Conservation (phyloP, 2,113 vertebrate genomes). For the Dicerorhinus sumatrensis region DNA sequence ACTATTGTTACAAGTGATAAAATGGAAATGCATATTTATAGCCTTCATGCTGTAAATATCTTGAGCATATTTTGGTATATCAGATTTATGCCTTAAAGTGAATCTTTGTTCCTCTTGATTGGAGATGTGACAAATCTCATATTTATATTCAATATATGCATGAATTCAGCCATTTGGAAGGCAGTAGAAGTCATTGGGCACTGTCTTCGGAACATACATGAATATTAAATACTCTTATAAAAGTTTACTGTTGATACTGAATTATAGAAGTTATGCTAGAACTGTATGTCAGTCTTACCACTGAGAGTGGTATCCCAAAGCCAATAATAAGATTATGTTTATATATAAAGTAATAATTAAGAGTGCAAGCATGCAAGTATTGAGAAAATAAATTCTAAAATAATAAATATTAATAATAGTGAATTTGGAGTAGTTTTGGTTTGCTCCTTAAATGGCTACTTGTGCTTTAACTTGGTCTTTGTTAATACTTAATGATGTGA, state of each 20-base stretch:
- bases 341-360: background rate
- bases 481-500: background rate
- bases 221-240: constrained; percentile 39
- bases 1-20: background rate
- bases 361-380: background rate
- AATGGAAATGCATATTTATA: constrained; percentile 36
- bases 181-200: background rate
- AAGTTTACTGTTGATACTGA: background rate
- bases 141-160: constrained; percentile 44
- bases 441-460: background rate
- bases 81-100: constrained; percentile 20
- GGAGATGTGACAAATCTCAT: background rate
- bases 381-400: constrained; percentile 10
- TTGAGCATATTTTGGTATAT: background rate
- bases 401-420: background rate
- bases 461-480: background rate
- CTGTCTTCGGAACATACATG: constrained; percentile 15
- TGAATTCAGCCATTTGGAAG: background rate
- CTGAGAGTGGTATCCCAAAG: background rate
- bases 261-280: background rate
- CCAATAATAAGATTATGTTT: background rate
- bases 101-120: constrained; percentile 20
- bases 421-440: background rate
- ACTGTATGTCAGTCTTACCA: background rate
- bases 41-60: background rate